These are phyloP conservation scores for Synergus itoensis DNA, from an alignment of 2,888 invertebrate species.

Conservation along the genomic window DNA sequence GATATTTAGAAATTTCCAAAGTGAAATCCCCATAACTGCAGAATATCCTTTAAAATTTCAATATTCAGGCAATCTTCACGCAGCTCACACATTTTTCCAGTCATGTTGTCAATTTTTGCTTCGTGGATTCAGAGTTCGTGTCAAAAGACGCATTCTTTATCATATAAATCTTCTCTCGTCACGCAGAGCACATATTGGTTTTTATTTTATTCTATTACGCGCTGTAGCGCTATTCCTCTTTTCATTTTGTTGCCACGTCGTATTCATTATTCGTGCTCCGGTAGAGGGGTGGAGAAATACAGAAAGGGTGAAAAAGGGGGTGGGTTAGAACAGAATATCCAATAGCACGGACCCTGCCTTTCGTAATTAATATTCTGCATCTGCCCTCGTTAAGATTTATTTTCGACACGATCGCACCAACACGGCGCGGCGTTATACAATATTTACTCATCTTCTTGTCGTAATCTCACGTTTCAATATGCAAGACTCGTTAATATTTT, in stretches of 20 bases:
- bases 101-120: slow-evolving; percentile 2
- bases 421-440: background rate
- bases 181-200: slow-evolving; percentile 35
- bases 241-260: slow-evolving; percentile 29
- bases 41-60: background rate
- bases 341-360: slow-evolving; percentile 33
- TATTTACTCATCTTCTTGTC: slow-evolving; percentile 19
- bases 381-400: slow-evolving; percentile 41
- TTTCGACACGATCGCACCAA: slow-evolving; percentile 15
- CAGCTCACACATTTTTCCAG: background rate
- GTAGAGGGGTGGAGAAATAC: slow-evolving; percentile 8
- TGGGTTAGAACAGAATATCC: slow-evolving; percentile 29
- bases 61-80: background rate
- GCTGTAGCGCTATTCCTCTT: background rate
- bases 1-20: too few species aligned
- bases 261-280: slow-evolving; percentile 30
- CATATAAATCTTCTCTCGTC: slow-evolving; percentile 26
- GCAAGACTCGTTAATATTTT: slow-evolving; percentile 33
- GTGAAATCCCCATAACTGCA: too few species aligned
- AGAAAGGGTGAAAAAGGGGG: slow-evolving; percentile 15
- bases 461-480: slow-evolving; percentile 36
- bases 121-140: background rate
- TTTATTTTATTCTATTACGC: slow-evolving; percentile 37
- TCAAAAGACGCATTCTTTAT: slow-evolving; percentile 6
- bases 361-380: slow-evolving; percentile 41